These are phyloP conservation scores for Azorinus chamasolen DNA, from an alignment of 2,888 invertebrate genomes.

Conservation along the genomic window DNA sequence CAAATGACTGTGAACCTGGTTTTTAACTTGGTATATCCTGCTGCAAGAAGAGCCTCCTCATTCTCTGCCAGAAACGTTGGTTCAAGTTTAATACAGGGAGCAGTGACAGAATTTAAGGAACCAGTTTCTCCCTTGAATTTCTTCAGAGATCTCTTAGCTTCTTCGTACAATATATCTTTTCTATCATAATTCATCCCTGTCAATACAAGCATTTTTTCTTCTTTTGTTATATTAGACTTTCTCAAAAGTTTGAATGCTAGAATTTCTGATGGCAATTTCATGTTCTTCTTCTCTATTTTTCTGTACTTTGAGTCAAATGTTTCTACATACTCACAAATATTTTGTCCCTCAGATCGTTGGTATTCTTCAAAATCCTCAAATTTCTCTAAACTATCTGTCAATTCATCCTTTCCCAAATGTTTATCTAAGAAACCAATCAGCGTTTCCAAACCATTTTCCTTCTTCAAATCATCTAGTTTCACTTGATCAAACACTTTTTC, in stretches of 20 bases:
- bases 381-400: slow-evolving; percentile 62
- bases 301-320: slow-evolving; percentile 55
- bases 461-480: slow-evolving; percentile 53
- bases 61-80: slow-evolving; percentile 14
- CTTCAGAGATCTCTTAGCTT: too few relatives aligned
- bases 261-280: slow-evolving; percentile 4
- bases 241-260: slow-evolving; percentile 15
- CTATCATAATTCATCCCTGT: slow-evolving; percentile 56
- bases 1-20: too few relatives aligned
- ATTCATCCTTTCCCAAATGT: slow-evolving; percentile 63
- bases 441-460: slow-evolving; percentile 46
- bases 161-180: slow-evolving; percentile 32
- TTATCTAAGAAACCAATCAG: too few relatives aligned
- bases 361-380: slow-evolving; percentile 61
- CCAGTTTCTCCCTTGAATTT: slow-evolving; percentile 29
- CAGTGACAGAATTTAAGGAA: not conserved
- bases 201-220: slow-evolving; percentile 41
- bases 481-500: slow-evolving; percentile 64
- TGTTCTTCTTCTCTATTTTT: too few relatives aligned
- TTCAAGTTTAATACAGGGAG: slow-evolving; percentile 2
- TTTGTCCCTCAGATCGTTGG: slow-evolving; percentile 36
- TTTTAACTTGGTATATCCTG: slow-evolving; percentile 4
- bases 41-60: slow-evolving; percentile 4
- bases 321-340: slow-evolving; percentile 51
- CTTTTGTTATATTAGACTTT: slow-evolving; percentile 16